A percentile compares a stretch with the other conserved stretches of the same genome.
phyloP scores from a whole-genome alignment of 2,797 vertebrate genomes.

The Dendrocincla tyrannina region DNA sequence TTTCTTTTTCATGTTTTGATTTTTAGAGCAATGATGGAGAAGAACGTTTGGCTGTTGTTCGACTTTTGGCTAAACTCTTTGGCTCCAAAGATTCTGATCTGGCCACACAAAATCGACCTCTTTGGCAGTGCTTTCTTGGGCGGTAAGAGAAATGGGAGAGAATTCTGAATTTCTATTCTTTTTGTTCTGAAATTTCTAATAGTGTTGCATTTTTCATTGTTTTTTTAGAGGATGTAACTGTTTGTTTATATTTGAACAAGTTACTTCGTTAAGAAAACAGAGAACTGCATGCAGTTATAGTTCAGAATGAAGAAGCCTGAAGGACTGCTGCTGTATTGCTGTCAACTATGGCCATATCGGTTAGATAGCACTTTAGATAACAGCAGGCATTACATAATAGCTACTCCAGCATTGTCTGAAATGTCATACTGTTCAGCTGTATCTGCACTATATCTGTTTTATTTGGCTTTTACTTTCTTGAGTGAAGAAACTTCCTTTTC shows the following conservation, averaged over 20 bases:
- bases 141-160: slow-evolving; percentile 76
- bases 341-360: background rate
- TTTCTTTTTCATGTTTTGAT: slow-evolving; percentile 20
- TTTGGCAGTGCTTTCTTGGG: slow-evolving; percentile 99
- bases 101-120: slow-evolving; percentile 94
- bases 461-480: background rate
- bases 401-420: background rate
- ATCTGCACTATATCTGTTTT: background rate
- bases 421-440: background rate
- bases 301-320: background rate
- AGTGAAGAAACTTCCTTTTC: background rate
- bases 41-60: slow-evolving; percentile 95
- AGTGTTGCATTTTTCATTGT: background rate
- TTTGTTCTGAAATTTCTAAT: background rate
- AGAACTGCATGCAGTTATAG: background rate
- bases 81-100: slow-evolving; percentile 98
- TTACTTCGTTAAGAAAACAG: background rate
- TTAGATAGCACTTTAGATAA: background rate
- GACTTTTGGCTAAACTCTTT: slow-evolving; percentile 94
- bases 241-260: background rate
- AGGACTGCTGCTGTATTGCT: background rate
- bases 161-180: background rate
- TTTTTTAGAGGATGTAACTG: background rate
- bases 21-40: slow-evolving; percentile 96
- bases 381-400: background rate